Evolutionary conservation across 2,888 invertebrate species (phyloP).

Genomic region (Lasius platythorax): DNA sequence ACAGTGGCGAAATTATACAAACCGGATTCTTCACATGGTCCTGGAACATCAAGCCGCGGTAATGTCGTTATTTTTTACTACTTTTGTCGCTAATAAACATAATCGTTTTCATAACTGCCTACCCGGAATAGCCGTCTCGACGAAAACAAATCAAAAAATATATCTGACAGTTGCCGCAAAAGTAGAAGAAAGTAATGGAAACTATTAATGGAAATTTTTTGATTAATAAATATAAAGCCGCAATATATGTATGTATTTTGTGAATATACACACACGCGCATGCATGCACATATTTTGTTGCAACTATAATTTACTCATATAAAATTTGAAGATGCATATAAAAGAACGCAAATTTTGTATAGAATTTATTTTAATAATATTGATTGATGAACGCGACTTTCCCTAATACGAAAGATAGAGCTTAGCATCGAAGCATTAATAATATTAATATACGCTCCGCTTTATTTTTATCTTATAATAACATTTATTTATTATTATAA

Average conservation of each 20-base stretch:
- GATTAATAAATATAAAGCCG: constrained; percentile 9
- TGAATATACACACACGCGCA: background rate
- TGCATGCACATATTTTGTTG: background rate
- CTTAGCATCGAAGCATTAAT: background rate
- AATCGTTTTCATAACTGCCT: constrained; percentile 74
- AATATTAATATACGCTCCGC: background rate
- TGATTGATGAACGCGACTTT: background rate
- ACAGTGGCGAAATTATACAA: constrained; percentile 57
- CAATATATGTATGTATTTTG: background rate
- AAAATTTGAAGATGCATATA: background rate
- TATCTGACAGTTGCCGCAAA: constrained; percentile 2
- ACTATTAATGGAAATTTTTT: background rate
- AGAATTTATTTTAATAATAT: background rate
- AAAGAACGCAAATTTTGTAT: background rate
- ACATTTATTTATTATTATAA: background rate
- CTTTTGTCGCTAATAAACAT: constrained; percentile 73
- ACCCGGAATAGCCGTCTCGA: constrained; percentile 43
- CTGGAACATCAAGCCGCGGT: constrained; percentile 61
- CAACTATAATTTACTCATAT: constrained; percentile 9
- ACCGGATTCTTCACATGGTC: constrained; percentile 49
- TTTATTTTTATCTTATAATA: background rate
- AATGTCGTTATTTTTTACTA: constrained; percentile 75
- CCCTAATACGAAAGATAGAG: background rate
- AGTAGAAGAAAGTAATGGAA: background rate
- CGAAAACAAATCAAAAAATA: constrained; percentile 39